These are phyloP conservation scores for Propsilocerus akamusi DNA, from an alignment of 1,140 invertebrate species.

Conservation along the genomic window DNA sequence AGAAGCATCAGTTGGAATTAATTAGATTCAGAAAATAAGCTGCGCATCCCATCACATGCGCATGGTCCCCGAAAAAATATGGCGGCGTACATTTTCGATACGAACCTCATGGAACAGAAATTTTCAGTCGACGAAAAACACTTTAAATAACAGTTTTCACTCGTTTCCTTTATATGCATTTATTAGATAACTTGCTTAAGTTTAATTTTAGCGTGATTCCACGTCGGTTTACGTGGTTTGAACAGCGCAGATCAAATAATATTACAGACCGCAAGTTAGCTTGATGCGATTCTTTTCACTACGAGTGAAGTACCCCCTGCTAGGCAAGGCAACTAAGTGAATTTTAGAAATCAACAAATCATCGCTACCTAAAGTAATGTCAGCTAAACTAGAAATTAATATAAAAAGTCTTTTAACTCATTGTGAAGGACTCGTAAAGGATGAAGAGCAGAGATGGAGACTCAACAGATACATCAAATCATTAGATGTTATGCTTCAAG, in stretches of 20 bases:
- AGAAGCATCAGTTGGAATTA: too few relatives aligned
- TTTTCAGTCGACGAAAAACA: not conserved
- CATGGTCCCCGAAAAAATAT: not conserved
- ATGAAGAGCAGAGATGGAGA: conserved; percentile 41
- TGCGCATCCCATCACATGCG: too few relatives aligned
- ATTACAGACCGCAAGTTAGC: too few relatives aligned
- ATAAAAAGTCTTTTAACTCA: conserved; percentile 40
- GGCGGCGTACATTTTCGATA: not conserved
- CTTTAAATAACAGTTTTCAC: not conserved
- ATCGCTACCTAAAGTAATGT: not conserved
- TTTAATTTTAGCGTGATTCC: not conserved
- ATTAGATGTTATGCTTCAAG: conserved; percentile 43
- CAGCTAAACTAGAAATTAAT: conserved; percentile 49
- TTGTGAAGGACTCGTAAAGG: conserved; percentile 55
- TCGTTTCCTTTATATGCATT: not conserved
- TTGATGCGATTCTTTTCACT: too few relatives aligned
- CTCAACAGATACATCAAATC: conserved; percentile 51
- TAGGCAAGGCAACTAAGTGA: too few relatives aligned
- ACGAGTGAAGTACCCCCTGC: too few relatives aligned
- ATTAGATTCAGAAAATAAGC: too few relatives aligned
- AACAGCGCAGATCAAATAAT: not conserved
- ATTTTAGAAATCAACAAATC: too few relatives aligned
- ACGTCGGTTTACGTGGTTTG: not conserved
- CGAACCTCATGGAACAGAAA: conserved; percentile 1
- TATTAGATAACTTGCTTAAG: not conserved